These are phyloP conservation scores for Erpornis zantholeuca DNA, from an alignment of 2,113 vertebrate species.

Conservation along the genomic window DNA sequence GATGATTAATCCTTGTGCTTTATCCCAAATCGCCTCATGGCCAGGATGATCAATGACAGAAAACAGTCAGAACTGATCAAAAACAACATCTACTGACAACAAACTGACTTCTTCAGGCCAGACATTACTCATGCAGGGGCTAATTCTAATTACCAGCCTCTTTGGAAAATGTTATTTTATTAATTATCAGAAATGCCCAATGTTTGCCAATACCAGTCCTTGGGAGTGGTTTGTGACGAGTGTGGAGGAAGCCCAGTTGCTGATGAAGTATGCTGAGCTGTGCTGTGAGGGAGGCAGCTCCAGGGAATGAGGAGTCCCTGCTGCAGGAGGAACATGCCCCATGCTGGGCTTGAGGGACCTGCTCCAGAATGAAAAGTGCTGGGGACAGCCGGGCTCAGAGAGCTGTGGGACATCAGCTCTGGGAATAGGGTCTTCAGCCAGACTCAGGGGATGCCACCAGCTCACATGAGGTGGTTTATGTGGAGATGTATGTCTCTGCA, in stretches of 20 bases:
- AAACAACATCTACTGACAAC: slow-evolving; percentile 35
- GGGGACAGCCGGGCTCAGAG: neutral
- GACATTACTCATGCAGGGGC: slow-evolving; percentile 1
- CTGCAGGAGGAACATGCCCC: neutral
- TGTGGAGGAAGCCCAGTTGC: neutral
- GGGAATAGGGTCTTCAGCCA: neutral
- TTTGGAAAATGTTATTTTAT: slow-evolving; percentile 3
- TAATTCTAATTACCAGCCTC: neutral
- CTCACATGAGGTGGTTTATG: neutral
- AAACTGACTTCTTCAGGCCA: neutral
- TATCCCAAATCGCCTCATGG: neutral
- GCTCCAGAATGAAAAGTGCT: neutral
- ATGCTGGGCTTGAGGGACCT: neutral
- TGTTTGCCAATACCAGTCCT: slow-evolving; percentile 7
- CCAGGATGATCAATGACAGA: neutral
- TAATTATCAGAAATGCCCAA: neutral
- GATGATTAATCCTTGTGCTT: neutral
- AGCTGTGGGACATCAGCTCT: neutral
- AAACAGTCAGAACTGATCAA: slow-evolving; percentile 18
- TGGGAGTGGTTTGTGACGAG: neutral
- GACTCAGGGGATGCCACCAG: neutral
- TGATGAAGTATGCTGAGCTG: fast-evolving
- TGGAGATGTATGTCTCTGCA: neutral
- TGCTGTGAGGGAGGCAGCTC: neutral
- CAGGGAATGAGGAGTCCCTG: neutral